Evolutionary conservation across 2,797 vertebrate genomes (phyloP).

Genomic region (Anguilla pacifica): DNA sequence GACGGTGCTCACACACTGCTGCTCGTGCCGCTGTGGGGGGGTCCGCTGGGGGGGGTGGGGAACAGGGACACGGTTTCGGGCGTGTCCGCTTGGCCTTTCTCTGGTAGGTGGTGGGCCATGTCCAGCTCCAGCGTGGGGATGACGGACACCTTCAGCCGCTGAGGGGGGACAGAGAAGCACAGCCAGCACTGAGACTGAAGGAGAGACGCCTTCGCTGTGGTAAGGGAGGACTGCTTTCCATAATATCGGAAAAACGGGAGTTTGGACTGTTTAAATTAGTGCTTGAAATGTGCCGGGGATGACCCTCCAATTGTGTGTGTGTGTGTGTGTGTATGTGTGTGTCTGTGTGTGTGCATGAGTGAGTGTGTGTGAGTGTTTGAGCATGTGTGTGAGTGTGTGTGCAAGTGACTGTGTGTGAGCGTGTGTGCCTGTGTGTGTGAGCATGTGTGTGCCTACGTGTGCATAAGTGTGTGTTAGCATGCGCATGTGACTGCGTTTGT

Average conservation of each 20-base stretch:
- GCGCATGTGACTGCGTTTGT: neutral
- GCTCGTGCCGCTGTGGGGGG: constrained; percentile 11
- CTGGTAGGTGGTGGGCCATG: constrained; percentile 29
- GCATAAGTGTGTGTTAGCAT: neutral
- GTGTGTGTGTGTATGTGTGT: too few relatives aligned
- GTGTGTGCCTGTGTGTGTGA: neutral
- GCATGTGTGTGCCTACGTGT: too few relatives aligned
- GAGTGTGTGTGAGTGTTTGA: neutral
- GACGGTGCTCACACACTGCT: neutral
- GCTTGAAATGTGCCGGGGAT: too few relatives aligned
- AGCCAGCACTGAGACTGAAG: neutral
- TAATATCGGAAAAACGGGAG: neutral
- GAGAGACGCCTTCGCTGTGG: too few relatives aligned
- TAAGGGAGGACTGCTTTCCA: neutral
- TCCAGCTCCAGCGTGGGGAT: constrained; percentile 56
- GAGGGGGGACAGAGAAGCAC: constrained; percentile 29
- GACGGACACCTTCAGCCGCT: constrained; percentile 60
- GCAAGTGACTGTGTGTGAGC: neutral
- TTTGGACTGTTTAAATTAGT: neutral
- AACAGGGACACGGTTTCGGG: constrained; percentile 33
- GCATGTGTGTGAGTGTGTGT: neutral
- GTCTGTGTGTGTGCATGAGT: neutral
- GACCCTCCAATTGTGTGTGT: neutral
- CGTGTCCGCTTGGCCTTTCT: constrained; percentile 44
- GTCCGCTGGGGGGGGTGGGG: constrained; percentile 16